Conservation (phyloP, 2,888 invertebrate species). For the Drosophila anomelani region DNA sequence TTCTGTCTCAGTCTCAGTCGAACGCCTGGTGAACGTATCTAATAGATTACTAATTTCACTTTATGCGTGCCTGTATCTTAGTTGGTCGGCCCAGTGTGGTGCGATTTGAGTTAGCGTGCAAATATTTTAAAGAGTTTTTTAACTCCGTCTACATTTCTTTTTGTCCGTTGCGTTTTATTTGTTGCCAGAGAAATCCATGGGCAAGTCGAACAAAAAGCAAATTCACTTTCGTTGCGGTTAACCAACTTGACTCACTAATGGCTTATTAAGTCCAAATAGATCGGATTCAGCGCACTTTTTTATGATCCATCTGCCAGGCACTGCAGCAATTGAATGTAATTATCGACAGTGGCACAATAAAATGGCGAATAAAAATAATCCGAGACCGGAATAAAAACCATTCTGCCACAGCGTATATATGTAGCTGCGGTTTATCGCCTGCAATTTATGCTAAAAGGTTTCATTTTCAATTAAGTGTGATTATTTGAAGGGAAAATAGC, state of each 20-base stretch:
- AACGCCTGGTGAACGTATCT: conserved; percentile 50
- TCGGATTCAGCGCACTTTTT: conserved; percentile 61
- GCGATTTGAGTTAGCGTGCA: conserved; percentile 62
- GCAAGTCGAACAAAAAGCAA: conserved; percentile 45
- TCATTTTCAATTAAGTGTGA: conserved; percentile 21
- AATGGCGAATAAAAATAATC: conserved; percentile 14
- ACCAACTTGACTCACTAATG: conserved; percentile 76
- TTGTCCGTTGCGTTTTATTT: conserved; percentile 23
- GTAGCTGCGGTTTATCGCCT: conserved; percentile 32
- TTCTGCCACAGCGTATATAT: conserved; percentile 6
- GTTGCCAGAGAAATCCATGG: conserved; percentile 64
- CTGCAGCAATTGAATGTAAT: conserved; percentile 66
- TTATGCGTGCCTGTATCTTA: conserved; percentile 67
- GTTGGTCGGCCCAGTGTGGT: conserved; percentile 49
- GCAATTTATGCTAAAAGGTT: conserved; percentile 28
- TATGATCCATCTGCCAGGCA: conserved; percentile 64
- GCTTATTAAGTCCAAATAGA: conserved; percentile 78
- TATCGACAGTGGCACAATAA: conserved; percentile 30
- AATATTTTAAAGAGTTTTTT: conserved; percentile 68
- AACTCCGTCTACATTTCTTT: conserved; percentile 35
- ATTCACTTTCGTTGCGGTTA: conserved; percentile 79
- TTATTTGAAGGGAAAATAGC: conserved; percentile 23
- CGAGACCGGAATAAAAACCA: conserved; percentile 5
- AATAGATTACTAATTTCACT: conserved; percentile 71
- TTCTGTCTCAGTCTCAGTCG: conserved; percentile 57